Evolutionary conservation across 2,888 invertebrate species (phyloP).

Genomic region (Lasioglossum figueresi): DNA sequence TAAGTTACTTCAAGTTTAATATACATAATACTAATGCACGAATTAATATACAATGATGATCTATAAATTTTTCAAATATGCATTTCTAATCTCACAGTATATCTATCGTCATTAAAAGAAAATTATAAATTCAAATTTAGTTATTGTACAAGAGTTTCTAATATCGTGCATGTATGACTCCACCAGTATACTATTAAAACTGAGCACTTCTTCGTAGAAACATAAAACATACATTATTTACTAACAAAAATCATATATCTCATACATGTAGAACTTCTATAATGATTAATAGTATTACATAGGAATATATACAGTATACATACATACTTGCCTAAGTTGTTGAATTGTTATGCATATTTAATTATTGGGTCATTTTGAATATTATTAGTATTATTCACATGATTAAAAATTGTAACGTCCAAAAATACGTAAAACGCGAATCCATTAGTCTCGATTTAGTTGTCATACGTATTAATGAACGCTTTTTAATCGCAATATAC

Average conservation of each 20-base stretch:
- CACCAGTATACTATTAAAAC: background rate
- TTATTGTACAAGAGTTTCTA: constrained; percentile 15
- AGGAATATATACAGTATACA: background rate
- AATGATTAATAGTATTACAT: constrained; percentile 12
- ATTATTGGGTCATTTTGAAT: background rate
- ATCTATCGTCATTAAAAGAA: background rate
- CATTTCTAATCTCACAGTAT: constrained; percentile 2
- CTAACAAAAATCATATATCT: constrained; percentile 8
- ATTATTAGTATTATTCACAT: background rate
- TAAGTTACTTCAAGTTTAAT: constrained; percentile 20
- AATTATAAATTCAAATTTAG: constrained; percentile 19
- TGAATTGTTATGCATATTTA: constrained; percentile 12
- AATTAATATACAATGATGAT: constrained; percentile 17
- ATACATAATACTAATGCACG: constrained; percentile 26
- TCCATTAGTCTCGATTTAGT: background rate
- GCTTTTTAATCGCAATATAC: constrained; percentile 27
- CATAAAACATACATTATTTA: constrained; percentile 21
- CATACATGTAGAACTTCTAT: background rate
- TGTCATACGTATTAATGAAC: constrained; percentile 18
- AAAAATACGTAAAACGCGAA: background rate
- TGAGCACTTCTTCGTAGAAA: constrained; percentile 14
- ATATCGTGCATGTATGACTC: constrained; percentile 14
- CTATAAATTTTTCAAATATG: constrained; percentile 23
- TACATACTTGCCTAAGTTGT: background rate
- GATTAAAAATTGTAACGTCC: constrained; percentile 2